Evolutionary conservation across 1,140 invertebrate species (phyloP).

Genomic region (Drosophila tani): DNA sequence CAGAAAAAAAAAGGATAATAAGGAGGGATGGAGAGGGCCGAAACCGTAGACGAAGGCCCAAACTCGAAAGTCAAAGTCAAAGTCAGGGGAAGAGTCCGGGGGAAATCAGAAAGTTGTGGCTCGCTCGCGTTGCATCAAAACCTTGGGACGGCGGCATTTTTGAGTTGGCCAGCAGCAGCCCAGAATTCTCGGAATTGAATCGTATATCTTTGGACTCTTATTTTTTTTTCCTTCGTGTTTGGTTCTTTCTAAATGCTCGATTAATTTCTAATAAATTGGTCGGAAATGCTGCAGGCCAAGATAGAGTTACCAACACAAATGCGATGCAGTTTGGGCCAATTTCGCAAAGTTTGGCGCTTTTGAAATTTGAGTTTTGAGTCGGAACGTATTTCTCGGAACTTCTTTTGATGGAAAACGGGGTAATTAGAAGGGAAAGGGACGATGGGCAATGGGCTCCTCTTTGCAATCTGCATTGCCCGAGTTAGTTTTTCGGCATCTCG

Average conservation of each 20-base stretch:
- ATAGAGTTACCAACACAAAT: constrained; percentile 57
- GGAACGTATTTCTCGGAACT: constrained; percentile 34
- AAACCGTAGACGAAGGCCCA: constrained; percentile 54
- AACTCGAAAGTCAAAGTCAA: constrained; percentile 12
- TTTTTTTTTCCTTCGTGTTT: not conserved
- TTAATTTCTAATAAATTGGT: constrained; percentile 84
- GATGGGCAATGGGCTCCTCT: not conserved
- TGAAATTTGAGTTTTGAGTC: constrained; percentile 41
- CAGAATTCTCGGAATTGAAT: constrained; percentile 77
- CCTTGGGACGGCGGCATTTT: constrained; percentile 66
- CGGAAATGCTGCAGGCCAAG: constrained; percentile 69
- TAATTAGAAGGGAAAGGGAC: no score
- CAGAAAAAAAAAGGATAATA: constrained; percentile 29
- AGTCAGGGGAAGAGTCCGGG: constrained; percentile 10
- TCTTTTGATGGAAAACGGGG: constrained; percentile 1
- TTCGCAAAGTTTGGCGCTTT: constrained; percentile 14
- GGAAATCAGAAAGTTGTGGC: constrained; percentile 54
- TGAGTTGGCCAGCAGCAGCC: constrained; percentile 31
- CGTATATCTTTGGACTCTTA: constrained; percentile 66
- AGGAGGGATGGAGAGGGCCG: constrained; percentile 16
- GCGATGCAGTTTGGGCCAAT: constrained; percentile 38
- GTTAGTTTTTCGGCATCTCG: no score
- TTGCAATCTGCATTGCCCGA: constrained; percentile 30
- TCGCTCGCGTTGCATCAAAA: constrained; percentile 53
- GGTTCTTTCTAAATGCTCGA: constrained; percentile 76